A percentile compares a stretch with the other conserved stretches of the same genome.
phyloP scores from a whole-genome alignment of 2,888 invertebrate genomes.

The Eupithecia tripunctaria region DNA sequence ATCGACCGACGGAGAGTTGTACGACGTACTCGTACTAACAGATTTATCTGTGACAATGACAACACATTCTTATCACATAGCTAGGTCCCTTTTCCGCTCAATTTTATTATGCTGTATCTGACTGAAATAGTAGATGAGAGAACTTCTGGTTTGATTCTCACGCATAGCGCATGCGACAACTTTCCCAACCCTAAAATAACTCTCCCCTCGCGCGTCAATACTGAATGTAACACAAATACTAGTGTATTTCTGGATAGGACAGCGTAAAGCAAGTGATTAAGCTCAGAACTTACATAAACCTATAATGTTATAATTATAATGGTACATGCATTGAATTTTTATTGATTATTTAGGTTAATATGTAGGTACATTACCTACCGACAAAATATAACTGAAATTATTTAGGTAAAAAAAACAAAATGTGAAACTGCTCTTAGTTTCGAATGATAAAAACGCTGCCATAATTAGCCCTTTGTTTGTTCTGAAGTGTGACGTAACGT shows the following conservation, averaged over 20 bases:
- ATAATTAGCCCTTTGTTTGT: too few species aligned
- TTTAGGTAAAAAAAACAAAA: too few species aligned
- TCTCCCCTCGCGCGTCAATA: not conserved
- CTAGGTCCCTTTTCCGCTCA: not conserved
- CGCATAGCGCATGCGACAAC: not conserved
- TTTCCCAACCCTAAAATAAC: not conserved
- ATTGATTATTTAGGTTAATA: too few species aligned
- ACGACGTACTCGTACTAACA: not conserved
- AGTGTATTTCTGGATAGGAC: not conserved
- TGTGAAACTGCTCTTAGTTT: too few species aligned
- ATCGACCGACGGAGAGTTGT: too few species aligned
- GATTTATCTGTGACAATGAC: not conserved
- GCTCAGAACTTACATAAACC: too few species aligned
- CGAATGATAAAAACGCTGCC: too few species aligned
- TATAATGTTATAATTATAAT: too few species aligned
- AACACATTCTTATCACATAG: not conserved
- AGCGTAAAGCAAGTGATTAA: not conserved
- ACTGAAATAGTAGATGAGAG: not conserved
- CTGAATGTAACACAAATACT: not conserved
- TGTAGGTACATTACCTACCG: too few species aligned
- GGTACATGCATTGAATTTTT: too few species aligned
- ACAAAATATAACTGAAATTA: too few species aligned
- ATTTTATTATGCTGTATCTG: not conserved
- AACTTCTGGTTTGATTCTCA: not conserved
- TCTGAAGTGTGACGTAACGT: too few species aligned